These are phyloP conservation scores for Liparis tanakae DNA, from an alignment of 2,797 vertebrate species.

Conservation along the genomic window DNA sequence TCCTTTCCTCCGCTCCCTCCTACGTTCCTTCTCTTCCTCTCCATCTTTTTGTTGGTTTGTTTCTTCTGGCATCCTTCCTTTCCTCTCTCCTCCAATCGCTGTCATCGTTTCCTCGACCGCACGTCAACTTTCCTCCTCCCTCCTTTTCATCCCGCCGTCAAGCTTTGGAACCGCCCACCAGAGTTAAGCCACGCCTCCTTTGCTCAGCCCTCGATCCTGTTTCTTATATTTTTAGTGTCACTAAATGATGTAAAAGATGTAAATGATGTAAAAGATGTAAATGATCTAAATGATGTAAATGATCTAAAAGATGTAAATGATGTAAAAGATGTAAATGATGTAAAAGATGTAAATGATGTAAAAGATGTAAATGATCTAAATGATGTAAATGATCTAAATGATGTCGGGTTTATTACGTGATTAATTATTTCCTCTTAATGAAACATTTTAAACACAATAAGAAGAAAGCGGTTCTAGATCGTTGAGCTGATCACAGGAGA, in stretches of 20 bases:
- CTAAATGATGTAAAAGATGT: constrained; percentile 34
- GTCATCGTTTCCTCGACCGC: neutral
- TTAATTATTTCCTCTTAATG: constrained; percentile 83
- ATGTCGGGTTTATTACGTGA: constrained; percentile 78
- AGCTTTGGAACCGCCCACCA: neutral
- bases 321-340: constrained; percentile 37
- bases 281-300: constrained; percentile 42
- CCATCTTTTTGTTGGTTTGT: no score
- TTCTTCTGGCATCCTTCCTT: constrained; percentile 25
- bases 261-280: no score
- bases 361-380: no score
- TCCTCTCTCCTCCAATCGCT: constrained; percentile 25
- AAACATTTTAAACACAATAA: constrained; percentile 78
- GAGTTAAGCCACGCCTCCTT: constrained; percentile 70
- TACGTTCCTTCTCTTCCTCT: neutral
- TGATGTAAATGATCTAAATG: constrained; percentile 35
- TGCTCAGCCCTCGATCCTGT: constrained; percentile 75
- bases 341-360: constrained; percentile 55
- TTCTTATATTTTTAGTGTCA: constrained; percentile 61
- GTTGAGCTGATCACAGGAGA: no score
- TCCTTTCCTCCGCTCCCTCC: neutral
- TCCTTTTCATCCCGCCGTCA: constrained; percentile 40
- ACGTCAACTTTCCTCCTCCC: neutral
- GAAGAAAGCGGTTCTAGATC: constrained; percentile 71
- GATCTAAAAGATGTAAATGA: constrained; percentile 40